phyloP scores from a whole-genome alignment of 2,797 vertebrate species.

The Masticophis lateralis region DNA sequence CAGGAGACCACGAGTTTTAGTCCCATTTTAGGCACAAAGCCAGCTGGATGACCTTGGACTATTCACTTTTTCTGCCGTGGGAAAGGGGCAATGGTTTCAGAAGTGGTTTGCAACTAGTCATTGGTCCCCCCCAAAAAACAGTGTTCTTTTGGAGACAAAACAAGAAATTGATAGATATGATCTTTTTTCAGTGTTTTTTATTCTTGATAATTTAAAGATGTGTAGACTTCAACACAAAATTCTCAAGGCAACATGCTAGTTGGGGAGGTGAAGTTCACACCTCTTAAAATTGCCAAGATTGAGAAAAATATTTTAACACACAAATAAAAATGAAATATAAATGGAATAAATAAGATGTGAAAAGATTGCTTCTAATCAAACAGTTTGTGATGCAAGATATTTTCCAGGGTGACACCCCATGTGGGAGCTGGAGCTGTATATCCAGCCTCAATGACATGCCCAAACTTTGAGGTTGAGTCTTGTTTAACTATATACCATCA shows the following conservation, averaged over 20 bases:
- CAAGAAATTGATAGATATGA: neutral
- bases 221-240: neutral
- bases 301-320: neutral
- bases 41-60: neutral
- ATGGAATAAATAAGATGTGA: neutral
- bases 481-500: neutral
- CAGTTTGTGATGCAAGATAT: neutral
- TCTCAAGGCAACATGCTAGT: neutral
- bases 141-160: neutral
- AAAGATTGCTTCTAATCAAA: neutral
- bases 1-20: neutral
- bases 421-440: neutral
- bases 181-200: neutral
- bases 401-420: neutral
- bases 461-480: neutral
- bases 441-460: neutral
- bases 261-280: neutral
- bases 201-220: neutral
- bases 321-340: neutral
- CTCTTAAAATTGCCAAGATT: neutral
- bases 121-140: neutral
- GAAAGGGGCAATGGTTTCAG: neutral
- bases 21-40: neutral
- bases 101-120: neutral
- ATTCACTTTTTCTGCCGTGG: neutral